These are phyloP conservation scores for Nipponacmea schrenckii DNA, from an alignment of 2,888 invertebrate genomes.

Conservation along the genomic window DNA sequence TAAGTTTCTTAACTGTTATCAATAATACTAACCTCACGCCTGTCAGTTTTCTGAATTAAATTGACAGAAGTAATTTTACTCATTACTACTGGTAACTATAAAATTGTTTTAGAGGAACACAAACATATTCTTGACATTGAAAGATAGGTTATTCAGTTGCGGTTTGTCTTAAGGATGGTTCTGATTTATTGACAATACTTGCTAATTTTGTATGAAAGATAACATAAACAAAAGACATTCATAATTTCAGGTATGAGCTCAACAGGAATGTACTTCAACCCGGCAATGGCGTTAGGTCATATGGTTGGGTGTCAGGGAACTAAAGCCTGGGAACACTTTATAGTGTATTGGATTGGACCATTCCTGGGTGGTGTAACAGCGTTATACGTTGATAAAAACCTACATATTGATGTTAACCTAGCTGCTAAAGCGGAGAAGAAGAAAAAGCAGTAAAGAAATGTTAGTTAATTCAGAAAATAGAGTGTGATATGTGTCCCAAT, in stretches of 20 bases:
- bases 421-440: conserved; percentile 25
- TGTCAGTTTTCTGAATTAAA: too few relatives aligned
- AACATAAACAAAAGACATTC: neutral
- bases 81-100: too few relatives aligned
- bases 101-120: too few relatives aligned
- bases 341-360: conserved; percentile 92
- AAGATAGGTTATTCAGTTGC: too few relatives aligned
- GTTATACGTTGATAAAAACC: conserved; percentile 38
- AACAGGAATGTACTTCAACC: conserved; percentile 95
- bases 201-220: too few relatives aligned
- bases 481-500: too few relatives aligned
- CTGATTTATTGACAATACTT: too few relatives aligned
- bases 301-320: conserved; percentile 91
- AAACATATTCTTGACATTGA: too few relatives aligned
- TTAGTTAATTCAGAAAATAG: neutral
- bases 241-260: conserved; percentile 82
- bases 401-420: conserved; percentile 45
- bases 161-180: too few relatives aligned
- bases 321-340: conserved; percentile 82
- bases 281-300: conserved; percentile 88
- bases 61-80: too few relatives aligned
- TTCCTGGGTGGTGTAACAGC: conserved; percentile 72
- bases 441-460: conserved; percentile 25
- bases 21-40: neutral
- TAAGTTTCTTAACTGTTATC: conserved; percentile 25